These are phyloP conservation scores for Borostomias antarcticus DNA, from an alignment of 2,797 vertebrate genomes.

Conservation along the genomic window DNA sequence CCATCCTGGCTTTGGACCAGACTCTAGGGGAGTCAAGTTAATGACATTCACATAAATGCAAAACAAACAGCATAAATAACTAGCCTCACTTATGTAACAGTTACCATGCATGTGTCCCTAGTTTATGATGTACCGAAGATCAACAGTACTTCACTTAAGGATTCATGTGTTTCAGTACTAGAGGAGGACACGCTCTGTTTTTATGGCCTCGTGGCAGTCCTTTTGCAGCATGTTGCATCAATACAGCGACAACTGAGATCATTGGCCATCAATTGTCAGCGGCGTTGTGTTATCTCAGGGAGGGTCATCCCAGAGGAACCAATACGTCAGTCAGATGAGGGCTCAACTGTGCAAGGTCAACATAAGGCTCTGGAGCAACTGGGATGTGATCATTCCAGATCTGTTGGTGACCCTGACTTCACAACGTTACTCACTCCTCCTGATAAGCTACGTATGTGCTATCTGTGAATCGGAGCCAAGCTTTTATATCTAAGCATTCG, in stretches of 20 bases:
- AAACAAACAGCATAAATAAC: slow-evolving; percentile 10
- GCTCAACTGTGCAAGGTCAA: background rate
- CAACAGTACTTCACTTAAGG: too few species aligned
- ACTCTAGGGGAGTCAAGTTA: background rate
- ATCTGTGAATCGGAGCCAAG: background rate
- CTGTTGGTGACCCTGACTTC: background rate
- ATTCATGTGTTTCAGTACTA: too few species aligned
- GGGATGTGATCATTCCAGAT: slow-evolving; percentile 4
- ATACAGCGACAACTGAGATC: background rate
- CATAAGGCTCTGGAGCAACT: background rate
- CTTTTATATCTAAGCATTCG: slow-evolving; percentile 20
- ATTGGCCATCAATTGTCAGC: background rate
- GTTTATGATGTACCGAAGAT: too few species aligned
- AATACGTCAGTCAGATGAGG: slow-evolving; percentile 1
- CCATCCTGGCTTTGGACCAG: slow-evolving; percentile 16
- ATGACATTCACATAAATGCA: slow-evolving; percentile 10
- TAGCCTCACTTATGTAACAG: slow-evolving; percentile 10
- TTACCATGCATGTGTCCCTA: slow-evolving; percentile 3
- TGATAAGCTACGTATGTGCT: slow-evolving; percentile 20
- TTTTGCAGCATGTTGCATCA: background rate
- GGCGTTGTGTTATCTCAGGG: background rate
- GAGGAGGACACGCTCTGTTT: background rate
- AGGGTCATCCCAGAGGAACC: background rate
- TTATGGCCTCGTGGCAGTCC: background rate
- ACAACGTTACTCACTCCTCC: background rate